Conservation (phyloP, 2,113 vertebrate genomes). For the Tricholaema leucomelas region DNA sequence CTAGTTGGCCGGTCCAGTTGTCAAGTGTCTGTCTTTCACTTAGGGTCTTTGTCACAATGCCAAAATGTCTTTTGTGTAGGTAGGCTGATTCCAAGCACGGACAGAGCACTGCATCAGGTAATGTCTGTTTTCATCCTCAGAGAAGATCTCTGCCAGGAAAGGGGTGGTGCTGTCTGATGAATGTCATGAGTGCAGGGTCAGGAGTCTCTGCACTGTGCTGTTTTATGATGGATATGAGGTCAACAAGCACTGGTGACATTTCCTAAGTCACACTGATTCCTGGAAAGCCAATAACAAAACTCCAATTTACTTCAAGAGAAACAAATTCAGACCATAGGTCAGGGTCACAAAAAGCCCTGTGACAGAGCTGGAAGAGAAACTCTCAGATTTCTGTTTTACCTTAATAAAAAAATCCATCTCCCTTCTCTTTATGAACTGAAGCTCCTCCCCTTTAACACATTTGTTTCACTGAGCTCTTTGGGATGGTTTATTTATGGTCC, state of each 20-base stretch:
- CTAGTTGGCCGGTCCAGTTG: not conserved
- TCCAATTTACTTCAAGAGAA: not conserved
- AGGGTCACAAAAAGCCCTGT: not conserved
- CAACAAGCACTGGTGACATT: not conserved
- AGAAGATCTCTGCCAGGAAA: not conserved
- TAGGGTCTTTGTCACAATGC: not conserved
- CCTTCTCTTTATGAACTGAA: not conserved
- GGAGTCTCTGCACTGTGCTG: not conserved
- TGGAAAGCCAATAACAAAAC: slow-evolving; percentile 18
- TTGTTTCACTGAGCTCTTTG: not conserved
- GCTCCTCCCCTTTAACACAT: not conserved
- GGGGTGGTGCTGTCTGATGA: not conserved
- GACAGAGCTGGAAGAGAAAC: not conserved
- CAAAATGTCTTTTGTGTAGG: not conserved
- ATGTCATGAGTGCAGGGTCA: not conserved
- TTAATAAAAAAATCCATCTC: not conserved
- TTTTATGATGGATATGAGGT: not conserved
- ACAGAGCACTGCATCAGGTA: not conserved
- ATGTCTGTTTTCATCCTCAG: not conserved
- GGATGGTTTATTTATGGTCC: slow-evolving; percentile 5
- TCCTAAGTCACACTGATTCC: not conserved
- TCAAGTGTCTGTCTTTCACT: not conserved
- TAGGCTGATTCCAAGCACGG: not conserved
- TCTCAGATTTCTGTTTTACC: not conserved
- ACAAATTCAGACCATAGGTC: not conserved